Conservation (phyloP, 1,140 invertebrate genomes). For the Orussus abietinus region DNA sequence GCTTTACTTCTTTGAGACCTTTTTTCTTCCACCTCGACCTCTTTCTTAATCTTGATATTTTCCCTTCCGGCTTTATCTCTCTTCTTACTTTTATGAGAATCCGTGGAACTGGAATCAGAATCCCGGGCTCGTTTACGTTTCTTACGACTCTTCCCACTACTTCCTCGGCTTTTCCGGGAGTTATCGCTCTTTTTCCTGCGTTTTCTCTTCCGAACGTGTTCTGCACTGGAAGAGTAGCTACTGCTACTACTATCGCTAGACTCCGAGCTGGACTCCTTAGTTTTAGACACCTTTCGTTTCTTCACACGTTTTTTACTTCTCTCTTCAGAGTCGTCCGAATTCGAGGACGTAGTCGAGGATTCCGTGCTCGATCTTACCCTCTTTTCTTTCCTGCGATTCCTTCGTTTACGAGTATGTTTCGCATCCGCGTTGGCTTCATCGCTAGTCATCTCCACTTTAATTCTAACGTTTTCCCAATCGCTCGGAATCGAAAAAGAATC, state of each 20-base stretch:
- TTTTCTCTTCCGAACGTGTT: conserved; percentile 16
- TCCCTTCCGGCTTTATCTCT: too few relatives aligned
- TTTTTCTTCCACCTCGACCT: too few relatives aligned
- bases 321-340: conserved; percentile 31
- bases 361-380: conserved; percentile 28
- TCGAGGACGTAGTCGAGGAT: conserved; percentile 31
- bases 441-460: conserved; percentile 39
- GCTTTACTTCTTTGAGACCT: too few relatives aligned
- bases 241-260: conserved; percentile 25
- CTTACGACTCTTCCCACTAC: too few relatives aligned
- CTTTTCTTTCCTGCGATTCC: conserved; percentile 24
- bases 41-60: too few relatives aligned
- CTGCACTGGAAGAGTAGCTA: too few relatives aligned
- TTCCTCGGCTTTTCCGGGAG: conserved; percentile 16
- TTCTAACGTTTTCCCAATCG: conserved; percentile 40
- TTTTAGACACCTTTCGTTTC: too few relatives aligned
- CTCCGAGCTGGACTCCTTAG: conserved; percentile 24
- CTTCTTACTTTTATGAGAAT: too few relatives aligned
- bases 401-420: conserved; percentile 25
- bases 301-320: conserved; percentile 24
- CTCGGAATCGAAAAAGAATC: conserved; percentile 31
- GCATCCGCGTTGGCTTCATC: conserved; percentile 27
- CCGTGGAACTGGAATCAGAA: too few relatives aligned
- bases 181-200: conserved; percentile 10
- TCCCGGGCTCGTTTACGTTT: too few relatives aligned